phyloP scores from a whole-genome alignment of 2,888 invertebrate genomes.

The Tubulanus polymorphus region DNA sequence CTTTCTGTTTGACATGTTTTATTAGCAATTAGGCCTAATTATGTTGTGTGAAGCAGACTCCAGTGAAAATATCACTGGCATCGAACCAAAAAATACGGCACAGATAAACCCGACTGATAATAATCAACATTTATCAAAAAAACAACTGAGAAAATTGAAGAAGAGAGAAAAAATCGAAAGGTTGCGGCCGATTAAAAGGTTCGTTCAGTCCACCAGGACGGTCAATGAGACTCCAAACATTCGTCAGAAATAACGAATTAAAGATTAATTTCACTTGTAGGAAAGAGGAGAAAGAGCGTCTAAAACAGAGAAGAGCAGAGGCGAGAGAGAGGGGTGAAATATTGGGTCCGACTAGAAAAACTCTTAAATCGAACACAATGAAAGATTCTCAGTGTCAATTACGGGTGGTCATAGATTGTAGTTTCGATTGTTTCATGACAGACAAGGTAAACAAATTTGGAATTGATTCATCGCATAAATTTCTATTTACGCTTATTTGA shows the following conservation, averaged over 20 bases:
- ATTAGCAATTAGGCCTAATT: no score
- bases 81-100: no score
- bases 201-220: neutral
- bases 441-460: conserved; percentile 59
- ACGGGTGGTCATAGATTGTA: conserved; percentile 79
- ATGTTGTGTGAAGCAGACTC: no score
- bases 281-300: conserved; percentile 65
- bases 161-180: conserved; percentile 72
- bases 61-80: no score
- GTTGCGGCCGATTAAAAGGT: conserved; percentile 67
- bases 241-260: conserved; percentile 3
- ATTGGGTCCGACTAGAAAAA: conserved; percentile 68
- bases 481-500: conserved; percentile 4
- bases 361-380: conserved; percentile 66
- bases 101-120: no score
- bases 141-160: conserved; percentile 65
- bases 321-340: conserved; percentile 62
- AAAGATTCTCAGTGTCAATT: conserved; percentile 65
- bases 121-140: conserved; percentile 62
- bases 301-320: conserved; percentile 66
- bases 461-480: neutral
- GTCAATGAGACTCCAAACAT: conserved; percentile 1
- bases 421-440: conserved; percentile 87
- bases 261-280: conserved; percentile 21
- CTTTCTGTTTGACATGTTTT: no score